These are phyloP conservation scores for Anoplolepis gracilipes DNA, from an alignment of 1,140 invertebrate species.

Conservation along the genomic window DNA sequence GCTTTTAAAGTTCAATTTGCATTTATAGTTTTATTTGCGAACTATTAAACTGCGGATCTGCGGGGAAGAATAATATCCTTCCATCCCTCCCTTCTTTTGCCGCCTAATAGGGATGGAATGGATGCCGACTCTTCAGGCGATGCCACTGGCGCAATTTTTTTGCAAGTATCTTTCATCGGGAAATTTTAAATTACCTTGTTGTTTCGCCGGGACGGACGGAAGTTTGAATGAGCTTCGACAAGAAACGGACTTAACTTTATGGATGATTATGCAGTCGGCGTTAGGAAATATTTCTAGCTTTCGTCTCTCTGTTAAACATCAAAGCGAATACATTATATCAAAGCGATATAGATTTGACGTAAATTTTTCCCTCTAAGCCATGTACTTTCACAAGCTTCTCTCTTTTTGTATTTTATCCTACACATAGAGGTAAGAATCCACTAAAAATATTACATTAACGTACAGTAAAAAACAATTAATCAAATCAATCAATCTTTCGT, in stretches of 20 bases:
- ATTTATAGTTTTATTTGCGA: constrained; percentile 47
- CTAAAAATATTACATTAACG: background rate
- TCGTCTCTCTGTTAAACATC: background rate
- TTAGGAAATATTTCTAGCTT: background rate
- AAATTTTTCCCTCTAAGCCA: background rate
- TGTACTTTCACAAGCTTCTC: background rate
- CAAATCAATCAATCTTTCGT: background rate
- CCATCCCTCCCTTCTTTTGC: background rate
- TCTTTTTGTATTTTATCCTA: background rate
- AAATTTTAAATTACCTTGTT: constrained; percentile 60
- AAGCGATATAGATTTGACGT: background rate
- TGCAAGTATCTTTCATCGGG: constrained; percentile 3
- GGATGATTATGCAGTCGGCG: constrained; percentile 8
- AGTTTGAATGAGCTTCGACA: constrained; percentile 39
- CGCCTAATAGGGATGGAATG: background rate
- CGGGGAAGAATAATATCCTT: constrained; percentile 8
- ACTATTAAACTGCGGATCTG: constrained; percentile 33
- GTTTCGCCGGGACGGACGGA: background rate
- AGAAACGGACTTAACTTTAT: constrained; percentile 28
- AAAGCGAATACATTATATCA: background rate
- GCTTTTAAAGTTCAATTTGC: constrained; percentile 43
- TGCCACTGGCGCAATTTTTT: constrained; percentile 26
- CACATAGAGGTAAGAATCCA: too few species aligned
- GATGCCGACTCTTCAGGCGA: background rate
- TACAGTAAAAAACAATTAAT: constrained; percentile 6